These are phyloP conservation scores for Nysson spinosus DNA, from an alignment of 2,888 invertebrate species.

Conservation along the genomic window DNA sequence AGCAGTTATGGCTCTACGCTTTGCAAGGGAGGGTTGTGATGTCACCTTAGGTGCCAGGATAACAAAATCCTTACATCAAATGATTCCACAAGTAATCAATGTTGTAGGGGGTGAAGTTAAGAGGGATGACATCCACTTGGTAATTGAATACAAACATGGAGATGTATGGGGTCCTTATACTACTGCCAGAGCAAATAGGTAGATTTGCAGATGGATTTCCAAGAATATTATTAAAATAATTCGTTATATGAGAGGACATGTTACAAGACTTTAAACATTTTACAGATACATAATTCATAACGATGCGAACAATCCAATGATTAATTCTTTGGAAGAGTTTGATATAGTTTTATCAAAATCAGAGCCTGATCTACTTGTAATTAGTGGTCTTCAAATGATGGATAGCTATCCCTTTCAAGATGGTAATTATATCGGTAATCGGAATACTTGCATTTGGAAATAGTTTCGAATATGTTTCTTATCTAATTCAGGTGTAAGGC, in stretches of 20 bases:
- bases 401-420: constrained; percentile 86
- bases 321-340: constrained; percentile 86
- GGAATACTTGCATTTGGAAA: no score
- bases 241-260: background rate
- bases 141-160: constrained; percentile 88
- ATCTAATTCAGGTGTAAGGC: constrained; percentile 81
- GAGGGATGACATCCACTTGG: constrained; percentile 88
- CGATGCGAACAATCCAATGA: constrained; percentile 87
- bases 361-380: constrained; percentile 85
- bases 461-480: no score
- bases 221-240: no score
- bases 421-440: constrained; percentile 74
- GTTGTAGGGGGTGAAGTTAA: constrained; percentile 83
- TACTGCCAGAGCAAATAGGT: constrained; percentile 89
- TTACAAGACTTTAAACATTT: constrained; percentile 1
- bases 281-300: constrained; percentile 87
- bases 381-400: constrained; percentile 93
- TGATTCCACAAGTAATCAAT: constrained; percentile 82
- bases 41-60: constrained; percentile 87
- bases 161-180: constrained; percentile 86
- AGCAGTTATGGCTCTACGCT: constrained; percentile 88
- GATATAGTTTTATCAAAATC: constrained; percentile 81
- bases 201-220: background rate
- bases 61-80: constrained; percentile 78
- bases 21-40: constrained; percentile 86